These are phyloP conservation scores for Lepisosteus osseus DNA, from an alignment of 2,113 vertebrate genomes.

Conservation along the genomic window DNA sequence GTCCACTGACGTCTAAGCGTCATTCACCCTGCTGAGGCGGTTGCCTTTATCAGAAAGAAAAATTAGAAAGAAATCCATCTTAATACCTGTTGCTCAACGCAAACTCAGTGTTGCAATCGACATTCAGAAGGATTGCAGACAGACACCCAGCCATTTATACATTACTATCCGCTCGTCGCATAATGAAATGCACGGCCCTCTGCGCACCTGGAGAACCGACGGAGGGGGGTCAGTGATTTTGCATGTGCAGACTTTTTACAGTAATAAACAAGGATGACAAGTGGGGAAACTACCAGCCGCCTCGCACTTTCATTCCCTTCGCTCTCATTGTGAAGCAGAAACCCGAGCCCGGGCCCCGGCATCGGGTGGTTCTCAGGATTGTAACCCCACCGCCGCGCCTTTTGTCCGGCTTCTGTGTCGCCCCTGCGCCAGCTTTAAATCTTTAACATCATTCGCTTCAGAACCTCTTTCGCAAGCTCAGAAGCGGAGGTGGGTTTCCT, in stretches of 20 bases:
- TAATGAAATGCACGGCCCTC: not conserved
- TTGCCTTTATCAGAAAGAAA: no score
- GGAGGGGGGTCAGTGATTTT: not conserved
- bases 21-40: no score
- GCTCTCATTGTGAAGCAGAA: constrained; percentile 70
- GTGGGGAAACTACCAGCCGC: constrained; percentile 51
- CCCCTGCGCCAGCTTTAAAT: constrained; percentile 20
- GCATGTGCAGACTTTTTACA: constrained; percentile 10
- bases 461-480: constrained; percentile 17
- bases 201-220: not conserved
- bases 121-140: no score
- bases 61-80: no score
- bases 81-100: no score
- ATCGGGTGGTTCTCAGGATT: constrained; percentile 57
- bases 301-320: constrained; percentile 62
- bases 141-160: no score
- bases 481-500: not conserved
- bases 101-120: no score
- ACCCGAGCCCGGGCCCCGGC: constrained; percentile 55
- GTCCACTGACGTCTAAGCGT: no score
- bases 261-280: constrained; percentile 47
- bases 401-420: constrained; percentile 28
- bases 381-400: constrained; percentile 59
- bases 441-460: constrained; percentile 22
- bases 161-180: no score